These are phyloP conservation scores for Coenobita brevimanus DNA, from an alignment of 1,140 invertebrate genomes.

Conservation along the genomic window DNA sequence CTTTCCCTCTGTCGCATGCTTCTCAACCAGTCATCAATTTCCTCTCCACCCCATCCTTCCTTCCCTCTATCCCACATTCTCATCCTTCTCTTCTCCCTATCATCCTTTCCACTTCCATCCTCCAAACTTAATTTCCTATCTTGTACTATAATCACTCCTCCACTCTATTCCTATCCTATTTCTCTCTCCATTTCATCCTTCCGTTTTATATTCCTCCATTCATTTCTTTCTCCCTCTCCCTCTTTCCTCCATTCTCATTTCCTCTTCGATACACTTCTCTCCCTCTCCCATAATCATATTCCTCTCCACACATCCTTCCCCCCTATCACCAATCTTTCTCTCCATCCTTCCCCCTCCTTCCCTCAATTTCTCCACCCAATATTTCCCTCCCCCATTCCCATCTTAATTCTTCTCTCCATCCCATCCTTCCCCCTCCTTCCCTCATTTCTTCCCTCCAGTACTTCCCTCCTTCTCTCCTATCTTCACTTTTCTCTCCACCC, in stretches of 20 bases:
- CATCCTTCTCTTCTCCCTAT: background rate
- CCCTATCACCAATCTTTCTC: background rate
- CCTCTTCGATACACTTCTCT: too few species aligned
- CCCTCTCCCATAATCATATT: too few species aligned
- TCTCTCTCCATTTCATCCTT: background rate
- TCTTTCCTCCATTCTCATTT: too few species aligned
- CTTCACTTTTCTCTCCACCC: too few species aligned
- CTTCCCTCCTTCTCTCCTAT: too few species aligned
- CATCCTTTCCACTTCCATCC: background rate
- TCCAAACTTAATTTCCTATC: too few species aligned
- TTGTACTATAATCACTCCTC: too few species aligned
- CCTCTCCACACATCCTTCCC: background rate
- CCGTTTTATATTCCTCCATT: background rate
- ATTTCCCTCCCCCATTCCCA: too few species aligned
- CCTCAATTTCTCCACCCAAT: background rate
- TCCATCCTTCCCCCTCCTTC: background rate
- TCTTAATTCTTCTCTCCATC: background rate
- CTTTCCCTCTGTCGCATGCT: too few species aligned
- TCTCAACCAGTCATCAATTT: too few species aligned
- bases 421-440: background rate
- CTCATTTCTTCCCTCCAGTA: background rate
- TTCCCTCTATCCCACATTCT: too few species aligned
- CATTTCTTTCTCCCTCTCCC: background rate
- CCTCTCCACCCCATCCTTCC: background rate
- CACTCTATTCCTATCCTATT: background rate